Evolutionary conservation across 1,140 invertebrate genomes (phyloP), one percentile per base, ranked within the genome.

Genomic region (Drosophila tropicalis): DNA sequence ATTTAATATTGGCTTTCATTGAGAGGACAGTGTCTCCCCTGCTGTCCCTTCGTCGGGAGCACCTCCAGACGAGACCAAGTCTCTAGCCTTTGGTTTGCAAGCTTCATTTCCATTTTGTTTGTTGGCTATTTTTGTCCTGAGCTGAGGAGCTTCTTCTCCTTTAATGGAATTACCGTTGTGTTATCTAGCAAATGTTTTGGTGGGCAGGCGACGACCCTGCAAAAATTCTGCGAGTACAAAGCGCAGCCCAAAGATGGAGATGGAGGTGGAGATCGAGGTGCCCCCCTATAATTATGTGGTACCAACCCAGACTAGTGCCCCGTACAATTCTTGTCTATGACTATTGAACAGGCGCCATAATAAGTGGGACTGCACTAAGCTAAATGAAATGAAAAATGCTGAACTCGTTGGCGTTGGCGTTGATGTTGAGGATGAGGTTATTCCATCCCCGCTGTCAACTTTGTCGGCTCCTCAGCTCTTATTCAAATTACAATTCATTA

Each of bases 401-500:
- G 71, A 75, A 78, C 67, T 76, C 70, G 64, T 56, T 64, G 67
- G 17, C 60, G 56, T 44, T 58, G 51, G 15, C 61, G 17, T 12
- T 51, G 44, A 10, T 0, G 17, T 51, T 51, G 9, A 15, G 6
- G 15, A 0, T 51, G 17, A 22, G 39, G 60, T n/a, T 58, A 5
- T 34, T 40, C 17, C 6, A 13, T 13, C 39, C 39, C 36, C 12
- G 54, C 54, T 56, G 54, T 58, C 56, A 44, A 41, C 62, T n/a
- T 63, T 63, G 51, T 55, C 13, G 47, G 72, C 61, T 56, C 29
- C 70, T 58, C 60, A 74, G 77, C 67, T 75, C 82, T 81, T 86
- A 83, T 89, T 80, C 83, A 87, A 87, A 87, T 87, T 87, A 89
- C 83, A 77, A 77, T 72, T 86, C 79, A 87, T 86, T 86, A 87